phyloP scores from a whole-genome alignment of 1,140 invertebrate species.

The Macrobrachium nipponense region DNA sequence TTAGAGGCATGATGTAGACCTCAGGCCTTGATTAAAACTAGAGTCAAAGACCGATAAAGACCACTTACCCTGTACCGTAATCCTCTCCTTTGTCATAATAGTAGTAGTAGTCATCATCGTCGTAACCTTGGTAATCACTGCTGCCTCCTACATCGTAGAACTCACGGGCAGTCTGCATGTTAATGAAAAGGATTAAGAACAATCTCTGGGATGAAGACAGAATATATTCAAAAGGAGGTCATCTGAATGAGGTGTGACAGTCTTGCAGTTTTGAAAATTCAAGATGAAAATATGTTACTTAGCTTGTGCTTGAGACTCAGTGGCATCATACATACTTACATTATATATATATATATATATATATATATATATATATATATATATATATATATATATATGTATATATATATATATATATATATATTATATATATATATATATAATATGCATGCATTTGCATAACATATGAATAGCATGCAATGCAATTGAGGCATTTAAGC shows the following conservation, averaged over 20 bases:
- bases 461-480: not conserved
- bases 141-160: not conserved
- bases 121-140: not conserved
- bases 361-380: not conserved
- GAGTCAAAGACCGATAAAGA: too few relatives aligned
- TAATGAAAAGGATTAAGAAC: not conserved
- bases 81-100: not conserved
- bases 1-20: too few relatives aligned
- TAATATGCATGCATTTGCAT: not conserved
- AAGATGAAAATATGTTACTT: too few relatives aligned
- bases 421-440: not conserved
- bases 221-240: too few relatives aligned
- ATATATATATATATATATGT: not conserved
- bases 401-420: conserved; percentile 12
- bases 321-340: not conserved
- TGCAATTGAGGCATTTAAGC: too few relatives aligned
- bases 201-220: too few relatives aligned
- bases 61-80: not conserved
- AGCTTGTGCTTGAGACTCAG: not conserved
- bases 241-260: too few relatives aligned
- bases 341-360: not conserved
- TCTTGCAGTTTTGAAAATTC: too few relatives aligned
- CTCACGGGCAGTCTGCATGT: not conserved
- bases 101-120: conserved; percentile 2
- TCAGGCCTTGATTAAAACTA: too few relatives aligned